Percentiles rank a stretch among this genome's conserved stretches.
Conservation (phyloP, 2,888 invertebrate genomes). For the Leptogaster cylindrica region DNA sequence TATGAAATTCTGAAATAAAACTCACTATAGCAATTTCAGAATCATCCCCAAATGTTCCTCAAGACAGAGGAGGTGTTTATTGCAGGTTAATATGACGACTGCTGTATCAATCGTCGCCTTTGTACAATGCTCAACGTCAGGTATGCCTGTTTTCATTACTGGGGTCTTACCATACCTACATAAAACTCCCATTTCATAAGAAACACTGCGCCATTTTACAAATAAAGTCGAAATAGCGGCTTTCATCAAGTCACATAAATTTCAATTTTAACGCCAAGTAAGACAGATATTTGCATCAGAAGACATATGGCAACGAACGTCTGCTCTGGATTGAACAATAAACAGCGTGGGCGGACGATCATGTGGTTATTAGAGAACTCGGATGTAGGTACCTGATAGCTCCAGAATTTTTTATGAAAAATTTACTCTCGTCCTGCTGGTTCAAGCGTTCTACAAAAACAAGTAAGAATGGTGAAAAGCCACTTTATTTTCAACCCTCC, state of each 20-base stretch:
- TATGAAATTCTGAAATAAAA: not conserved
- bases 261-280: conserved; percentile 33
- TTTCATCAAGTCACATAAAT: conserved; percentile 37
- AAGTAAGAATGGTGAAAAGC: too few species aligned
- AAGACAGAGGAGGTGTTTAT: too few species aligned
- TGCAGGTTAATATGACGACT: too few species aligned
- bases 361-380: conserved; percentile 20
- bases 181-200: not conserved
- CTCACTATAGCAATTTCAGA: not conserved
- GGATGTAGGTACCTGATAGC: not conserved
- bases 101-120: too few species aligned
- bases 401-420: conserved; percentile 24
- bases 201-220: conserved; percentile 27
- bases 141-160: too few species aligned
- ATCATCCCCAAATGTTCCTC: not conserved
- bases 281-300: conserved; percentile 34
- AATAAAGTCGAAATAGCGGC: conserved; percentile 36
- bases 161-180: conserved; percentile 6
- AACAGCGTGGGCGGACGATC: conserved; percentile 17
- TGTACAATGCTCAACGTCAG: too few species aligned
- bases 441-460: too few species aligned
- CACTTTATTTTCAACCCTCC: conserved; percentile 14
- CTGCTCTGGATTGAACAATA: conserved; percentile 25
- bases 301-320: conserved; percentile 16
- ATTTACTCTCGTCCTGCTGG: too few species aligned